These are phyloP conservation scores for Tachina fera DNA, from an alignment of 2,888 invertebrate genomes.

Conservation along the genomic window DNA sequence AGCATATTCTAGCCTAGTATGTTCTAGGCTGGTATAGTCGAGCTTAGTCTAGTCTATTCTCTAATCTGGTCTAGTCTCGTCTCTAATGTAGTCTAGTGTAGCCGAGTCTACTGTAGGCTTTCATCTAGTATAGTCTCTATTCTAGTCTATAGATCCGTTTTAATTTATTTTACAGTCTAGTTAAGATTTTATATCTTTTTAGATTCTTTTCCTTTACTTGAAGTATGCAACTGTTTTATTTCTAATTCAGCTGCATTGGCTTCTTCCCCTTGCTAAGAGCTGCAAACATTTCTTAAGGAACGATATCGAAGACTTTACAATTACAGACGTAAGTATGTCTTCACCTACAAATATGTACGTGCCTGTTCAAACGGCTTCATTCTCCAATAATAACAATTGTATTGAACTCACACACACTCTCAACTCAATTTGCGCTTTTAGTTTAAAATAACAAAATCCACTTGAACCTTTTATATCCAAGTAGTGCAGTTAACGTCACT, in stretches of 20 bases:
- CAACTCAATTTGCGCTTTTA: constrained; percentile 36
- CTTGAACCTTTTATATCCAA: not conserved
- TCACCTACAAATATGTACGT: not conserved
- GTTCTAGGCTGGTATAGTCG: no score
- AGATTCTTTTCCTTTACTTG: not conserved
- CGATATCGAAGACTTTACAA: constrained; percentile 10
- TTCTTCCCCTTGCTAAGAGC: not conserved
- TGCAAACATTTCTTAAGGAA: constrained; percentile 21
- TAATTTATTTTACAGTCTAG: not conserved
- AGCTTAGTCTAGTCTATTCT: no score
- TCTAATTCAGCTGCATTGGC: constrained; percentile 1
- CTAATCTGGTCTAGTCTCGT: no score
- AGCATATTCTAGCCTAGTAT: no score
- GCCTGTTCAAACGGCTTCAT: not conserved
- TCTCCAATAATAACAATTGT: constrained; percentile 33
- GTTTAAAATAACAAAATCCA: constrained; percentile 30
- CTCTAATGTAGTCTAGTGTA: no score
- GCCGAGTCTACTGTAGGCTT: no score
- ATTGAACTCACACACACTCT: not conserved
- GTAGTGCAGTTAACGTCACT: not conserved
- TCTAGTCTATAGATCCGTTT: not conserved
- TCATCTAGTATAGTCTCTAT: not conserved
- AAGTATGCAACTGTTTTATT: constrained; percentile 15
- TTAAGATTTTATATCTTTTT: not conserved
- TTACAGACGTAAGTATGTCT: not conserved